Base-by-base conservation (phyloP, 1,140 invertebrate genomes). In the Bombus sylvicola region DNA sequence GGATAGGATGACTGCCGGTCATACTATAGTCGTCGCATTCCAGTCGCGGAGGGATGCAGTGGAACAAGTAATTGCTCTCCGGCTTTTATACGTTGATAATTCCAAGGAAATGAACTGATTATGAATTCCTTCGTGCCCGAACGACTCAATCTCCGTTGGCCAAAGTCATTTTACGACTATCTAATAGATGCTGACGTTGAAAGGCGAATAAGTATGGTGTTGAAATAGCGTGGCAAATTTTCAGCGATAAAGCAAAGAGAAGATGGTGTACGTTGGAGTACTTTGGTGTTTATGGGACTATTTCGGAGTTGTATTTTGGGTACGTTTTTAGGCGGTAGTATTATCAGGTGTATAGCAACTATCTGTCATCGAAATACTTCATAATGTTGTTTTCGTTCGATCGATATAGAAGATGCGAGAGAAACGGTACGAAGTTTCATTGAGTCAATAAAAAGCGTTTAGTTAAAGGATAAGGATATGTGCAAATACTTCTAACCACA, bases 121-220 rank as follows among this genome's bases (percentile, higher is more conserved):
- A 77, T 78, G 47, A n/a, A 47, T 69, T 22, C 82, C 12, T n/a
- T 22, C 13, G 28, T 12, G 28, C 12, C 31, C 12, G 8, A 78
- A 84, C 43, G 53, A 39, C 82, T 84, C 82, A 79, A 84, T 84
- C 59, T 18, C 31, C 15, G 9, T 5, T 3, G 25, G 1, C 22
- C 43, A 28, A 39, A 31, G 31, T 37, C 37, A 15, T 68, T n/a
- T 73, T 25, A 41, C 22, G n/a, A 53, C 4, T 34, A 9, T 34
- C 1, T 57, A 25, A 37, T 22, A 25, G 10, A 71, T 41, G 39
- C 25, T 4, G 28, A 41, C 5, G 10, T n/a, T 12, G 39, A 72
- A 41, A n/a, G 25, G 39, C 10, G 66, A 25, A 72, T 53, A 22
- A 53, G 47, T 53, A 22, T n/a, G 3, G 28, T 18, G 25, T n/a